Percentiles rank a stretch among this genome's conserved stretches.
phyloP scores from a whole-genome alignment of 2,113 vertebrate species.

The Carassius carassius region DNA sequence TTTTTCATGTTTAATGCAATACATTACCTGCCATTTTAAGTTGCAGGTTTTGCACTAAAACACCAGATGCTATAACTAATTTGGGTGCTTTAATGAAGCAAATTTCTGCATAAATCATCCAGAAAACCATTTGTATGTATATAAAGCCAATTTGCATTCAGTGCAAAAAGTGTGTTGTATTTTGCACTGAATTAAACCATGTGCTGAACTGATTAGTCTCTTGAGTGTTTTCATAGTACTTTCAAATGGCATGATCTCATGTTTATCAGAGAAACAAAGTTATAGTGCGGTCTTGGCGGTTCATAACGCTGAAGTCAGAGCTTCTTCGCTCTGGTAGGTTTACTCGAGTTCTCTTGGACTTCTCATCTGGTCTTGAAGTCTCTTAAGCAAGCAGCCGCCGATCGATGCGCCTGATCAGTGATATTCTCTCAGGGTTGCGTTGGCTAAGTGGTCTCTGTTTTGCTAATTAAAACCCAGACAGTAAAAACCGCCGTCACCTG shows the following conservation, averaged over 20 bases:
- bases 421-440: conserved; percentile 55
- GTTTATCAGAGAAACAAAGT: conserved; percentile 29
- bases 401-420: conserved; percentile 60
- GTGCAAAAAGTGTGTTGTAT: not conserved
- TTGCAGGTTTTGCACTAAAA: not conserved
- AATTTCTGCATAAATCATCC: not conserved
- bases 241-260: conserved; percentile 5
- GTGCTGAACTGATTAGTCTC: not conserved
- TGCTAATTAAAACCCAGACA: conserved; percentile 59
- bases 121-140: not conserved
- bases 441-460: conserved; percentile 57
- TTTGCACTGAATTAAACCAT: not conserved
- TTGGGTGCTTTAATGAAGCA: not conserved
- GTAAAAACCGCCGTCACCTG: conserved; percentile 43
- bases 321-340: conserved; percentile 18
- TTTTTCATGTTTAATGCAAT: too few species aligned
- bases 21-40: not conserved
- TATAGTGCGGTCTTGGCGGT: not conserved
- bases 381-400: conserved; percentile 38
- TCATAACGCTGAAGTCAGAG: conserved; percentile 30
- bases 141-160: not conserved
- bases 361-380: not conserved
- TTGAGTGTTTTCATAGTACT: not conserved
- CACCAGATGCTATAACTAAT: not conserved
- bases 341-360: conserved; percentile 5